Percentiles rank a stretch among this genome's conserved stretches.
Evolutionary conservation across 2,888 invertebrate species (phyloP).

Genomic region (Drosophila birchii): DNA sequence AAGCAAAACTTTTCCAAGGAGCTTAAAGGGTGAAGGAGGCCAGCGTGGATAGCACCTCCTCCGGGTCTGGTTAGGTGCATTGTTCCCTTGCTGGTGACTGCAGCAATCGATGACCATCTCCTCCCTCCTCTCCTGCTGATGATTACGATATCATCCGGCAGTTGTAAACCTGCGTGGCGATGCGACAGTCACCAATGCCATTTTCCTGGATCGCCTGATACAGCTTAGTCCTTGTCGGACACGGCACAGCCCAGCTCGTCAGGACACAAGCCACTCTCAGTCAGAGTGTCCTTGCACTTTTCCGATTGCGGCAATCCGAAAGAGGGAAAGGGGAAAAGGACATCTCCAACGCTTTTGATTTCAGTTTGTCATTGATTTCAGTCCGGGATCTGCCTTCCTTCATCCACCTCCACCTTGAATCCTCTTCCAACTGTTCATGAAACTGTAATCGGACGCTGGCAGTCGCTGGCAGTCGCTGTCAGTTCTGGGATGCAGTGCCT

Average conservation of each 20-base stretch:
- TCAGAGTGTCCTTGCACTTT: not conserved
- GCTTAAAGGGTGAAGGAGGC: not conserved
- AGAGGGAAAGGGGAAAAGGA: not conserved
- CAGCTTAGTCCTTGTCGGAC: constrained; percentile 42
- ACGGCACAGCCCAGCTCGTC: constrained; percentile 8
- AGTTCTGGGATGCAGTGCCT: constrained; percentile 2
- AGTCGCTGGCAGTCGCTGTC: constrained; percentile 46
- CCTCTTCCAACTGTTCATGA: constrained; percentile 26
- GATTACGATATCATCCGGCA: constrained; percentile 39
- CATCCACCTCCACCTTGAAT: not conserved
- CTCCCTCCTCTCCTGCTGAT: constrained; percentile 17
- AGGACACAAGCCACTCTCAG: constrained; percentile 4
- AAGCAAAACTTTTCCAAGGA: constrained; percentile 17
- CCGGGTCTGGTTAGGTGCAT: constrained; percentile 47
- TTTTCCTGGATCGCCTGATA: constrained; percentile 29
- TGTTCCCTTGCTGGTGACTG: constrained; percentile 36
- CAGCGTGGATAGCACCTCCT: not conserved
- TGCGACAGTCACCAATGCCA: constrained; percentile 33
- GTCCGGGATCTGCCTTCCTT: not conserved
- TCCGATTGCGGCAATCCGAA: not conserved
- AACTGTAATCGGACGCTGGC: constrained; percentile 44
- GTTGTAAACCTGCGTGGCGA: constrained; percentile 50
- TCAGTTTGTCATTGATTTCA: constrained; percentile 45
- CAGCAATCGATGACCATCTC: constrained; percentile 38
- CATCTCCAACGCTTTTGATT: constrained; percentile 27